Percentiles rank a stretch among this genome's conserved stretches.
phyloP scores from a whole-genome alignment of 2,113 vertebrate genomes.

The Aythya baeri region DNA sequence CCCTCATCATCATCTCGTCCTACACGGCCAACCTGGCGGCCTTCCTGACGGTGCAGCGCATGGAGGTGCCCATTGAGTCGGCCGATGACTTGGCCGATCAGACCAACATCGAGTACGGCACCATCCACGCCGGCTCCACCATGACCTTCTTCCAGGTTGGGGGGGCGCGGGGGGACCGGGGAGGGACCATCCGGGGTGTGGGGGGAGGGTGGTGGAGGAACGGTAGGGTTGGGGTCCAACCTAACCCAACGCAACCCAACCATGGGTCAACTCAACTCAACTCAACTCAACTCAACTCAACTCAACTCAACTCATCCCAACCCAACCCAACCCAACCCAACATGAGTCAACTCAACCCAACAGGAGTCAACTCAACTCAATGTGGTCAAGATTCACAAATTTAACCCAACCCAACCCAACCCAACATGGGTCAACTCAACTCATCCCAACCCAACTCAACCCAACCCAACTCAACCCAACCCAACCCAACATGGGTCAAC shows the following conservation, averaged over 20 bases:
- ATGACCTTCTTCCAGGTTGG: conserved; percentile 97
- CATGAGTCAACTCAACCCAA: neutral
- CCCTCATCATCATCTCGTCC: conserved; percentile 96
- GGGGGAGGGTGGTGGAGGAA: neutral
- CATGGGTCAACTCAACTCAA: too few species aligned
- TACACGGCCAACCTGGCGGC: conserved; percentile 95
- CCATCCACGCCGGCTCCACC: conserved; percentile 92
- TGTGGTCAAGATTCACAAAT: too few species aligned
- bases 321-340: neutral
- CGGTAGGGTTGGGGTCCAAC: neutral
- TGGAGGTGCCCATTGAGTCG: conserved; percentile 93
- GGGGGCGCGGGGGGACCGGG: neutral
- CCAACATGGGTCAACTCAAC: too few species aligned
- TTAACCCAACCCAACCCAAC: too few species aligned
- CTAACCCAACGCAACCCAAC: too few species aligned
- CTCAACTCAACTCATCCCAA: too few species aligned
- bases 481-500: too few species aligned
- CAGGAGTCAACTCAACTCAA: neutral
- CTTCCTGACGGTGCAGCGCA: conserved; percentile 93
- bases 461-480: too few species aligned
- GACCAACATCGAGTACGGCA: conserved; percentile 95
- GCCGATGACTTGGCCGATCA: conserved; percentile 91
- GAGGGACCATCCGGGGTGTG: too few species aligned
- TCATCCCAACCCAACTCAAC: too few species aligned
- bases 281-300: too few species aligned